Base-by-base conservation (phyloP, 2,888 invertebrate species). In the Acanthosepion pharaonis region DNA sequence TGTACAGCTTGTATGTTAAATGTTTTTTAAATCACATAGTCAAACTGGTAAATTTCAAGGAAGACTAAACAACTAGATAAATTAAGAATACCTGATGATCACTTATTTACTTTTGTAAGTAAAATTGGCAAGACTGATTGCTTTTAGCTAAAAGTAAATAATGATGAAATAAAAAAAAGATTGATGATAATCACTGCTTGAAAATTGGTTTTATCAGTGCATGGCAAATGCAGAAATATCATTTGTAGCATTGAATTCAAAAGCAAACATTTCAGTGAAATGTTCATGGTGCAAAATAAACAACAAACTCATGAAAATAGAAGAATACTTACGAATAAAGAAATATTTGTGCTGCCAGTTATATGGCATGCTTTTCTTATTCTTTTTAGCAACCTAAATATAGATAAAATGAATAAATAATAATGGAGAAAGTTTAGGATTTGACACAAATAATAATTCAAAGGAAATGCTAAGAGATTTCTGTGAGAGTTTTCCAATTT, bases 321-420 rank as follows among this genome's bases (percentile, higher is more conserved):
- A 78, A 94, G 23, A 94, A 55, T 92, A 96, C 97, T 96, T 95
- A 97, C 97, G 95, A 25, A 96, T 94, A 95, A 97, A 97, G 96
- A 97, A 97, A 95, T 97, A 97, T 94, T 96, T 96, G 94, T 97
- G 97, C 95, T 97, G 97, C 95, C 95, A 96, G 95, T 97, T 97
- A 95, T 96, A 97, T 0, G 97, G 97, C 96, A 97, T 96, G 93
- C 95, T 96, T 91, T 96, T 96, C 94, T 96, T 96, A 94, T 96
- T 96, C 23, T 95, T 95, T 94, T 97, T 96, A 42, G 97, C 97
- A 49, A 96, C 95, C 97, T 97, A 95, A n/a, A 95, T 94, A 93
- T 97, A 95, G 20, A 95, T 94, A 91, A 53, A 91, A 94, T 93
- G 28, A 94, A 42, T 78, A n/a, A 93, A 53, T 23, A 51, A 48